Conservation (phyloP, 2,113 vertebrate genomes). For the Brevimyrus niger region DNA sequence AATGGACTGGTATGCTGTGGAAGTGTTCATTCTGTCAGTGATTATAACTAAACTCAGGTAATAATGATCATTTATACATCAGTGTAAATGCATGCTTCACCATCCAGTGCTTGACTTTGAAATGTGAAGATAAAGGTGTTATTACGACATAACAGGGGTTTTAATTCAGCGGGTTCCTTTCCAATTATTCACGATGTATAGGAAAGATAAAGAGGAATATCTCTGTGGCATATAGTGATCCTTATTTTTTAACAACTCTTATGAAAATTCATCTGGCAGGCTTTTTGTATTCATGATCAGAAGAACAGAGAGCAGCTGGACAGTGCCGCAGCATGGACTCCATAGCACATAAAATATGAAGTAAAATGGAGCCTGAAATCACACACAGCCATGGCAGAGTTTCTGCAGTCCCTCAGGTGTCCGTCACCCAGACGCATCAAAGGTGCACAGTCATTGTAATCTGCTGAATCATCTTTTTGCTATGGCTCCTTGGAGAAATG, state of each 20-base stretch:
- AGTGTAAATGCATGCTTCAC: neutral
- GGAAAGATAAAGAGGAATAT: neutral
- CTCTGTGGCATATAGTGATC: neutral
- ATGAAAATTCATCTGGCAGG: neutral
- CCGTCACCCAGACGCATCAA: neutral
- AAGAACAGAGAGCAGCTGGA: neutral
- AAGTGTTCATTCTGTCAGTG: neutral
- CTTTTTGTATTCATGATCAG: neutral
- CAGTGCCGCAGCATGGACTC: neutral
- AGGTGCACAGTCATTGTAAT: neutral
- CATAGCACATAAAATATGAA: neutral
- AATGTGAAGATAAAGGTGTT: neutral
- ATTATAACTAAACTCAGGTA: neutral
- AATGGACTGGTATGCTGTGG: neutral
- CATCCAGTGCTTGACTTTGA: neutral
- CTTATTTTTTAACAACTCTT: neutral
- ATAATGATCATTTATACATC: neutral
- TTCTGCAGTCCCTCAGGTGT: neutral
- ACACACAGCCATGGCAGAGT: neutral
- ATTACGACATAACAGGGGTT: neutral
- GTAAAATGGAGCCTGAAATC: neutral
- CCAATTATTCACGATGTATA: neutral
- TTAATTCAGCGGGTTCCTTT: neutral
- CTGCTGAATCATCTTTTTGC: neutral
- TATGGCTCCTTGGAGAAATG: neutral